A percentile compares a stretch with the other conserved stretches of the same genome.
Conservation (phyloP, 2,888 invertebrate genomes). For the Loripinus fragilis region DNA sequence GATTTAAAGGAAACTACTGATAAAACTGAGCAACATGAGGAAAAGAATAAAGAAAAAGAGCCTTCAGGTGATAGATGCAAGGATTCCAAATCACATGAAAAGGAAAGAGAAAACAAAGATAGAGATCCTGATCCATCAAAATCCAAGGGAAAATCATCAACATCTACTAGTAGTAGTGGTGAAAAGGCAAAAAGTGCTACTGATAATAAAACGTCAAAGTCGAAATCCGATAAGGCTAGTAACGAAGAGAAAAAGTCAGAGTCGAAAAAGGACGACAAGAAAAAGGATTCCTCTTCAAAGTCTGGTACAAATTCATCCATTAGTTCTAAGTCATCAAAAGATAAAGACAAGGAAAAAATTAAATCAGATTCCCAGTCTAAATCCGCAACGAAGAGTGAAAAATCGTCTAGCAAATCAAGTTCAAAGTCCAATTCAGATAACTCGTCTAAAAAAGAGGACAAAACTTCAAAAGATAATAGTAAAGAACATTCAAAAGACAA, state of each 20-base stretch:
- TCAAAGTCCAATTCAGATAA: constrained; percentile 36
- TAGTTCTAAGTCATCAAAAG: constrained; percentile 47
- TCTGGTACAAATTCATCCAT: constrained; percentile 19
- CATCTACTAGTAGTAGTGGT: constrained; percentile 7
- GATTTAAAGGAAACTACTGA: constrained; percentile 23
- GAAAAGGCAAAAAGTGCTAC: constrained; percentile 29
- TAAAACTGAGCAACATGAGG: constrained; percentile 13
- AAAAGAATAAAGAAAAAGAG: constrained; percentile 28
- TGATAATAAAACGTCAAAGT: constrained; percentile 54
- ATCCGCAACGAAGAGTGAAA: constrained; percentile 43
- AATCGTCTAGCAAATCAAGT: constrained; percentile 38
- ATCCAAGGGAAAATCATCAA: constrained; percentile 41
- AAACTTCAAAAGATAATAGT: constrained; percentile 39
- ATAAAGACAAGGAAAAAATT: constrained; percentile 44
- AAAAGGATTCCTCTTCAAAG: constrained; percentile 42
- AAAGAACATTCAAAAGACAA: constrained; percentile 37
- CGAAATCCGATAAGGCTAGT: constrained; percentile 50
- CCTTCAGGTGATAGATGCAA: constrained; percentile 51
- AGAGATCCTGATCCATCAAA: constrained; percentile 59
- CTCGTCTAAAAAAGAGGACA: constrained; percentile 38
- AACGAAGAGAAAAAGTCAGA: constrained; percentile 49
- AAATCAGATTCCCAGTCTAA: constrained; percentile 55
- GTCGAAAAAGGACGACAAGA: constrained; percentile 43
- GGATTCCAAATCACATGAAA: constrained; percentile 54
- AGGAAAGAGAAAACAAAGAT: constrained; percentile 59